Conservation (phyloP, 2,888 invertebrate genomes). For the Watsonalla cultraria region DNA sequence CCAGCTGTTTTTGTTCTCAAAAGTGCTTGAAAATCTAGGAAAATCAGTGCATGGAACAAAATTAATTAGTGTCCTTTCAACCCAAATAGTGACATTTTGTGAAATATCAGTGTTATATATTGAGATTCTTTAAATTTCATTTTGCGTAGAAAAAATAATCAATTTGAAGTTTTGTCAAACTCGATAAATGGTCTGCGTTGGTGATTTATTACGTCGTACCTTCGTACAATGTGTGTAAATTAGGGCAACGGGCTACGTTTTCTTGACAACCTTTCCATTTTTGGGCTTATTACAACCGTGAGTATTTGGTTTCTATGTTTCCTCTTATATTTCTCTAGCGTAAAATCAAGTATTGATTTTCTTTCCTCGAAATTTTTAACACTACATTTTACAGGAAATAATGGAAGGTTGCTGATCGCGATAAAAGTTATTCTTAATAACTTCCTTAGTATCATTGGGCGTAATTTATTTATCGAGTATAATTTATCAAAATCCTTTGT, state of each 20-base stretch:
- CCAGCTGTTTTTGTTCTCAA: slow-evolving; percentile 70
- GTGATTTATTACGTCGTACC: slow-evolving; percentile 60
- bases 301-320: slow-evolving; percentile 19
- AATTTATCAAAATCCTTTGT: slow-evolving; percentile 3
- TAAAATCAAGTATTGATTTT: slow-evolving; percentile 23
- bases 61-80: slow-evolving; percentile 49
- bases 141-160: slow-evolving; percentile 45
- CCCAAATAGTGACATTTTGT: slow-evolving; percentile 51
- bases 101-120: slow-evolving; percentile 41
- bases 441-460: background rate
- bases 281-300: slow-evolving; percentile 23
- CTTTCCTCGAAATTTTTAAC: slow-evolving; percentile 8
- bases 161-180: slow-evolving; percentile 61
- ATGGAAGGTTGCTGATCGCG: slow-evolving; percentile 36
- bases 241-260: slow-evolving; percentile 43
- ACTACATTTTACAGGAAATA: slow-evolving; percentile 14
- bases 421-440: too few relatives aligned
- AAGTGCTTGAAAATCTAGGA: slow-evolving; percentile 36
- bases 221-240: slow-evolving; percentile 42
- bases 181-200: slow-evolving; percentile 52
- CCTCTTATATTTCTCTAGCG: background rate
- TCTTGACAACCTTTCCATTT: slow-evolving; percentile 24
- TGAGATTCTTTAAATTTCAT: slow-evolving; percentile 47
- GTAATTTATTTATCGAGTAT: slow-evolving; percentile 5
- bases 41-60: slow-evolving; percentile 63